These are phyloP conservation scores for Salticus scenicus DNA, from an alignment of 2,888 invertebrate species.

Conservation along the genomic window DNA sequence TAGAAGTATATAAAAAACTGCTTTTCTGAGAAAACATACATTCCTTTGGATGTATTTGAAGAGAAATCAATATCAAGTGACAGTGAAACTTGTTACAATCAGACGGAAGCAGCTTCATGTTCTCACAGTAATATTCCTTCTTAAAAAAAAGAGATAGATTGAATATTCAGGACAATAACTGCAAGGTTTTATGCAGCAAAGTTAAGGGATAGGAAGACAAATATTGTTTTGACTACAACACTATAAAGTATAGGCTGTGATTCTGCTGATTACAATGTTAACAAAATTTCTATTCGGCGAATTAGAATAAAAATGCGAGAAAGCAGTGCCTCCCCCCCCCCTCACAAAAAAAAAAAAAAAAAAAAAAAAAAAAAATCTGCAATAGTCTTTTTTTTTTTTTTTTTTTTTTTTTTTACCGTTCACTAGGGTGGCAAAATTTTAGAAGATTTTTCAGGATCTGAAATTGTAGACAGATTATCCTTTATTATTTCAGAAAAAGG, in stretches of 20 bases:
- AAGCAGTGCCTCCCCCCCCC: no score
- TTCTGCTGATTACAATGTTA: background rate
- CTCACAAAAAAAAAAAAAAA: no score
- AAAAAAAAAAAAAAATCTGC: no score
- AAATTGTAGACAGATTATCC: no score
- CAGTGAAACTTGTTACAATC: background rate
- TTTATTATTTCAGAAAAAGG: no score
- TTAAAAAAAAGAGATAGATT: background rate
- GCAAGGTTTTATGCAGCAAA: background rate
- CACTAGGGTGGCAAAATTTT: no score
- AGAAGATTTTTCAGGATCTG: no score
- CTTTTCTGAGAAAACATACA: background rate
- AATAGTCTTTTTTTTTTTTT: no score
- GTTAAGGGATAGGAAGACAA: background rate
- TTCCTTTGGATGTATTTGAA: background rate
- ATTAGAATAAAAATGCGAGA: background rate
- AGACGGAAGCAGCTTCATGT: background rate
- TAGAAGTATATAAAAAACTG: background rate
- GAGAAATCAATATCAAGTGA: background rate
- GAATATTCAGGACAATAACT: background rate
- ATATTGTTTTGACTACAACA: background rate
- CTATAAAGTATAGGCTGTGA: background rate
- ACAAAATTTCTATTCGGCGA: background rate
- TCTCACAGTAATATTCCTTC: background rate
- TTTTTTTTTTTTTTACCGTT: no score